A percentile compares a stretch with the other conserved stretches of the same genome.
Evolutionary conservation across 2,797 vertebrate species (phyloP).

Genomic region (Antrozous pallidus): DNA sequence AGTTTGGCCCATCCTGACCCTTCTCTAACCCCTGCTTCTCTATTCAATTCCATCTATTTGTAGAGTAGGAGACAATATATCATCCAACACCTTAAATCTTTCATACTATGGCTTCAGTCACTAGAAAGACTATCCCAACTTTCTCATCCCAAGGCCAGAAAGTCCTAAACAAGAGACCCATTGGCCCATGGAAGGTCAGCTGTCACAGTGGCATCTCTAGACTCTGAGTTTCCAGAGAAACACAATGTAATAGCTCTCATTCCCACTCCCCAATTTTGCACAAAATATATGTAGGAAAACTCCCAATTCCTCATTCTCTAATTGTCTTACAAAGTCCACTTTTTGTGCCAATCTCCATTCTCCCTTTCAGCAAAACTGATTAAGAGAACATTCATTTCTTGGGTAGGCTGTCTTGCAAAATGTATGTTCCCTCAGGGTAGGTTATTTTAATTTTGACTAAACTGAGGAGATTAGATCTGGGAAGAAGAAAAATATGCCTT

Average conservation of each 20-base stretch:
- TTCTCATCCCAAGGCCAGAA: neutral
- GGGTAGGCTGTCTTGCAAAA: neutral
- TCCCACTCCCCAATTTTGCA: neutral
- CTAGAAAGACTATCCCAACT: neutral
- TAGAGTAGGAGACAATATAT: neutral
- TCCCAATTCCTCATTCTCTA: constrained; percentile 14
- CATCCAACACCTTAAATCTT: neutral
- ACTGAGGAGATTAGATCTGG: constrained; percentile 36
- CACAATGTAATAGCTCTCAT: neutral
- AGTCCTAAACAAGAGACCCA: neutral
- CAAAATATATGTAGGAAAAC: neutral
- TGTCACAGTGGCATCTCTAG: neutral
- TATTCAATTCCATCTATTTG: neutral
- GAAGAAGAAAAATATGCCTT: neutral
- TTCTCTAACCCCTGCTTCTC: neutral
- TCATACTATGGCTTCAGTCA: neutral
- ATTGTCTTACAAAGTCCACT: neutral
- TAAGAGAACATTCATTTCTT: constrained; percentile 38
- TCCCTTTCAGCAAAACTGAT: constrained; percentile 40
- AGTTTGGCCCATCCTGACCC: neutral
- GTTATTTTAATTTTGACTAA: constrained; percentile 63
- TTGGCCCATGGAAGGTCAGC: neutral
- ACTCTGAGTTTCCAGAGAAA: neutral
- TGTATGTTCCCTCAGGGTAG: neutral
- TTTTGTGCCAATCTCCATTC: neutral